Conservation (phyloP, 2,113 vertebrate genomes). For the Lates calcarifer region DNA sequence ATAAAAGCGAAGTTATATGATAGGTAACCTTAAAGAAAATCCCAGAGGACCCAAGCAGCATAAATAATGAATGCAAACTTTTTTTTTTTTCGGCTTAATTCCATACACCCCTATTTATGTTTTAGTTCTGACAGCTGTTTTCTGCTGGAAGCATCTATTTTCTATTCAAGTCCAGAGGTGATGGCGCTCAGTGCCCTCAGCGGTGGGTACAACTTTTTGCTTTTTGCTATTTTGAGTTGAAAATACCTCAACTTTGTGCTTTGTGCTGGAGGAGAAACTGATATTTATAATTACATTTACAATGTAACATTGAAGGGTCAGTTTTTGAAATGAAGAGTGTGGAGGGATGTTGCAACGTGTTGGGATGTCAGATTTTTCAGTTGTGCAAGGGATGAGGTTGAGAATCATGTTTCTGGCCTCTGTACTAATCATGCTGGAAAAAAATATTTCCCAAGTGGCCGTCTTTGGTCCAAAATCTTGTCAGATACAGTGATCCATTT, state of each 20-base stretch:
- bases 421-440: neutral
- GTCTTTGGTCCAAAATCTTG: constrained; percentile 29
- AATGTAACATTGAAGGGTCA: no score
- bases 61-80: neutral
- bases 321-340: no score
- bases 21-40: neutral
- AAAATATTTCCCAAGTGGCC: constrained; percentile 6
- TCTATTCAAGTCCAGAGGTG: no score
- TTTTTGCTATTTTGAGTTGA: no score
- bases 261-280: no score
- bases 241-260: no score
- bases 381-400: no score
- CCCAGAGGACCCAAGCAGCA: neutral
- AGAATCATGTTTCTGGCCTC: neutral
- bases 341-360: no score
- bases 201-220: no score
- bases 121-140: neutral
- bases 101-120: neutral
- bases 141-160: no score
- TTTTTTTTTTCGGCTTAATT: neutral
- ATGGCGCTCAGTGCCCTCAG: no score
- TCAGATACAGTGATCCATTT: constrained; percentile 31
- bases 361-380: neutral
- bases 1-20: constrained; percentile 11
- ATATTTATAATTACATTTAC: no score